Conservation (phyloP, 1,140 invertebrate species). For the Drosophila cardini region DNA sequence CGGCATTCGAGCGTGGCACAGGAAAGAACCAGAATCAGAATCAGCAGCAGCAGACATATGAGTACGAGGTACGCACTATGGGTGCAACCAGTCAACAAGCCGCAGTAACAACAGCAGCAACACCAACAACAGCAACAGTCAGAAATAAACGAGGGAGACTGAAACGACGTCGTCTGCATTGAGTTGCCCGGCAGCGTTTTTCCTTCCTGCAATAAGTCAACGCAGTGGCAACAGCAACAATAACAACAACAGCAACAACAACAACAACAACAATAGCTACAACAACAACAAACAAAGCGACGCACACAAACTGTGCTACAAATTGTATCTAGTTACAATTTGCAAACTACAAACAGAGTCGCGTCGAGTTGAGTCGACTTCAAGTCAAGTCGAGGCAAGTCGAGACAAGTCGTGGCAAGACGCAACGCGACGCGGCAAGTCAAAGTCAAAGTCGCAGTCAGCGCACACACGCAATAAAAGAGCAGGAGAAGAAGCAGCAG, state of each 20-base stretch:
- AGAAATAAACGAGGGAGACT: conserved; percentile 53
- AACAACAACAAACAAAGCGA: conserved; percentile 72
- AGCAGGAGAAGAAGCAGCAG: not conserved
- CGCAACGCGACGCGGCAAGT: conserved; percentile 1
- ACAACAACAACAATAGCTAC: conserved; percentile 5
- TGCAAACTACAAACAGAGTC: conserved; percentile 79
- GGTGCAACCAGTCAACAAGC: conserved; percentile 67
- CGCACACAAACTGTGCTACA: conserved; percentile 68
- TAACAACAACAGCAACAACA: conserved; percentile 11
- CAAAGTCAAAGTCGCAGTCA: conserved; percentile 47
- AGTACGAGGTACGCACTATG: conserved; percentile 79
- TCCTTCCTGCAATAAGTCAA: conserved; percentile 81
- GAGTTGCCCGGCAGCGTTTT: conserved; percentile 74
- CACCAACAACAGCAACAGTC: conserved; percentile 22
- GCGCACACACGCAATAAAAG: conserved; percentile 48
- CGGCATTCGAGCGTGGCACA: conserved; percentile 53
- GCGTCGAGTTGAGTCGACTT: conserved; percentile 32
- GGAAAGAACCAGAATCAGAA: conserved; percentile 62
- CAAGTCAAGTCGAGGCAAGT: not conserved
- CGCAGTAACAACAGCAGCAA: conserved; percentile 39
- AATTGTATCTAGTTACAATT: conserved; percentile 84
- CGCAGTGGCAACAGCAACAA: conserved; percentile 32
- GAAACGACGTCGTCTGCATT: conserved; percentile 61
- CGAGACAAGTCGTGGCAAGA: not conserved
- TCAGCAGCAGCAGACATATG: conserved; percentile 65